phyloP scores from a whole-genome alignment of 1,140 invertebrate species.

The Eriosoma lanigerum region DNA sequence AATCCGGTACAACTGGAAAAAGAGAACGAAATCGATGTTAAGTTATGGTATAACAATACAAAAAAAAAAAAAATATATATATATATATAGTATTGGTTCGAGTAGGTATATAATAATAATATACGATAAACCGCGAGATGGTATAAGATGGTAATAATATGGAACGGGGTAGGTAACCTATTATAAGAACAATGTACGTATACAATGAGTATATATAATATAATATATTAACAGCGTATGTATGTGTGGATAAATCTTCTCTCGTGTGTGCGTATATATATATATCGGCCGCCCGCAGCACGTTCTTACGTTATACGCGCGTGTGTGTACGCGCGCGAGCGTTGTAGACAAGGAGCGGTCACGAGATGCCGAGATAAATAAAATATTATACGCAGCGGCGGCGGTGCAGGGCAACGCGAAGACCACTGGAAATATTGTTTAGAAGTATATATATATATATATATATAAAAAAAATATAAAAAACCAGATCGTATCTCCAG shows the following conservation, averaged over 20 bases:
- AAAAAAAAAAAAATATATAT: background rate
- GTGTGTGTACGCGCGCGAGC: slow-evolving; percentile 5
- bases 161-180: too few species aligned
- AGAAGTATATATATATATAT: too few species aligned
- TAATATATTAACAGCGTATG: background rate
- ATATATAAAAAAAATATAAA: background rate
- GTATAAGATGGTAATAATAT: slow-evolving; percentile 1
- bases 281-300: slow-evolving; percentile 39
- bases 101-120: background rate
- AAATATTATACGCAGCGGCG: slow-evolving; percentile 42
- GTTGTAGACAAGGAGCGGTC: slow-evolving; percentile 49
- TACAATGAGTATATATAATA: background rate
- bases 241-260: background rate
- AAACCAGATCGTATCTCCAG: slow-evolving; percentile 50
- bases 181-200: too few species aligned
- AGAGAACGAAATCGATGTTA: too few species aligned
- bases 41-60: too few species aligned
- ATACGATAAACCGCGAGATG: background rate
- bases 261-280: background rate
- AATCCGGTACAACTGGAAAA: slow-evolving; percentile 81
- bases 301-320: background rate
- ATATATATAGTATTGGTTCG: background rate
- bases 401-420: slow-evolving; percentile 23
- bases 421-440: slow-evolving; percentile 52
- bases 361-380: slow-evolving; percentile 50